Evolutionary conservation across 1,140 invertebrate genomes (phyloP), one percentile per base, ranked within the genome.

Genomic region (Drosophila eugracilis): DNA sequence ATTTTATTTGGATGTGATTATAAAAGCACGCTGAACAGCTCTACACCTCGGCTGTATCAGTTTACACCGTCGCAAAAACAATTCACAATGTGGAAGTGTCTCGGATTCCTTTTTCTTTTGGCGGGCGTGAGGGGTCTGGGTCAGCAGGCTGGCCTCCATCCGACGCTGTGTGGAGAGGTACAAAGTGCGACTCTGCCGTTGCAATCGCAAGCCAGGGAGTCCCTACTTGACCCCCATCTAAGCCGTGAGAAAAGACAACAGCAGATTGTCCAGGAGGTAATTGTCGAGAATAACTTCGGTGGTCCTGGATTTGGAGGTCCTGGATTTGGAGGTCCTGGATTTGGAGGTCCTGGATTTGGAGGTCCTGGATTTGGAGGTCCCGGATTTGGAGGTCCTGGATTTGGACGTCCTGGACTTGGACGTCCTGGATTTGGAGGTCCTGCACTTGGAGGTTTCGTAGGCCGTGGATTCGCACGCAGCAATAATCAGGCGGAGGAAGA

Each of bases 251-350:
- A 5, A 5, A 21, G 58, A 9, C 58, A 62, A 15, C 58, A 62
- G 26, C 58, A 62, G 19, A 34, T 62, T 9, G 37, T 62, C 3
- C 58, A 62, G 58, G 58, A 62, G 14, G 26, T 62, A 2, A 10
- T 58, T 17, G 37, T 58, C 4, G 26, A 62, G 37, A 62, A 62
- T 6, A 62, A 62, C 3, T 62, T 60, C 10, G 49, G 50, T 0
- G 36, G 58, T 22, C 50, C 57, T 2, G 24, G 34, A 1, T 39
- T 60, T 2, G 34, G 57, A 0, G 57, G 34, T 1, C 50, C 52
- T 5, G 34, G 22, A 5, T 34, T 19, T 1, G 45, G 32, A 0
- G 48, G 47, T 1, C 55, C 55, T 9, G 45, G 55, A 0, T 60
- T 60, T 1, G 57, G 57, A 0, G 17, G 50, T 1, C 58, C 53